Evolutionary conservation across 2,888 invertebrate species (phyloP).

Genomic region (Eudasyphora cyanicolor): DNA sequence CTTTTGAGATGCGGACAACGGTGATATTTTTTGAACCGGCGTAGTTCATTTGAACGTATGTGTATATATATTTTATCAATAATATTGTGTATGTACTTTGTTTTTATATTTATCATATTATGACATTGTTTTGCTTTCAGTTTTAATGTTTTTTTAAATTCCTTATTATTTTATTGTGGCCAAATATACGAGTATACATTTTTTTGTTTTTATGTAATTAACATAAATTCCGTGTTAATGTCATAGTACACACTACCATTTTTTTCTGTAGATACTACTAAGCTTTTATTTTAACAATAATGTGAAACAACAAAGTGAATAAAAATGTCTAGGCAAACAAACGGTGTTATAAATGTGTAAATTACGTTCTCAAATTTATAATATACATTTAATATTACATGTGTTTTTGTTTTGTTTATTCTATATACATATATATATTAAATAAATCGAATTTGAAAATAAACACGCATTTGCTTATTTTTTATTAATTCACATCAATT

Average conservation of each 20-base stretch:
- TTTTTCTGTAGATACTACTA: neutral
- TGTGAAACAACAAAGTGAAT: conserved; percentile 22
- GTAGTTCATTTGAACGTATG: no score
- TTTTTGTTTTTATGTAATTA: neutral
- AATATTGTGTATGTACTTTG: neutral
- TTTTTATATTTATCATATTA: neutral
- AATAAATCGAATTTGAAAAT: conserved; percentile 12
- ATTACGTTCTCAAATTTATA: conserved; percentile 28
- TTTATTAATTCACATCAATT: conserved; percentile 5
- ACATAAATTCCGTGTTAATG: neutral
- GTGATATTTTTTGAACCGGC: no score
- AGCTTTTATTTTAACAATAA: conserved; percentile 2
- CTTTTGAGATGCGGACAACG: no score
- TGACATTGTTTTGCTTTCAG: neutral
- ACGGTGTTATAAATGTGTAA: conserved; percentile 16
- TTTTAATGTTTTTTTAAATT: neutral
- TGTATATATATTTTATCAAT: neutral
- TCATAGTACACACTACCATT: neutral
- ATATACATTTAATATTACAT: conserved; percentile 26
- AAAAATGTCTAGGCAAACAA: conserved; percentile 12
- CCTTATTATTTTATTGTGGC: neutral
- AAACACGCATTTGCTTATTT: neutral
- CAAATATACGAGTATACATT: neutral
- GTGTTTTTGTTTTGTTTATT: conserved; percentile 26
- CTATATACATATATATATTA: conserved; percentile 24